Evolutionary conservation across 2,888 invertebrate species (phyloP).

Genomic region (Lasius platythorax): DNA sequence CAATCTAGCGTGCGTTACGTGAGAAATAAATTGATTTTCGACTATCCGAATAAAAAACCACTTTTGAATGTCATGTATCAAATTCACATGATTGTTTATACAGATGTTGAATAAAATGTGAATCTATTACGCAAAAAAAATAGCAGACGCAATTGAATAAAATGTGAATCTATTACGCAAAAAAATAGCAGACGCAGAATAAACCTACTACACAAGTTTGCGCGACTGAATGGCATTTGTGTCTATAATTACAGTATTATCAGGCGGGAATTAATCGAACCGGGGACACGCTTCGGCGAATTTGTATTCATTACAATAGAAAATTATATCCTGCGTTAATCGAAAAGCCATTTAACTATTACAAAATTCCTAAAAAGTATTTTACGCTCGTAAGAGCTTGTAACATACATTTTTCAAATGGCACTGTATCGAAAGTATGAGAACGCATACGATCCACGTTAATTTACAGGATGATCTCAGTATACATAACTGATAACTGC

Average conservation of each 20-base stretch:
- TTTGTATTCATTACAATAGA: slow-evolving; percentile 1
- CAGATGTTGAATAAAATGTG: background rate
- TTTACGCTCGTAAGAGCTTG: background rate
- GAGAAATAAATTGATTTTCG: slow-evolving; percentile 69
- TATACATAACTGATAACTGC: slow-evolving; percentile 56
- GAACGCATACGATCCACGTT: background rate
- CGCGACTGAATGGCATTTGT: slow-evolving; percentile 12
- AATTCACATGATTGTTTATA: slow-evolving; percentile 88
- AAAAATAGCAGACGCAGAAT: slow-evolving; percentile 61
- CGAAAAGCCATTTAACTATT: background rate
- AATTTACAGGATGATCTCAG: slow-evolving; percentile 53
- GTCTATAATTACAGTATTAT: background rate
- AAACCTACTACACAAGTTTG: slow-evolving; percentile 66
- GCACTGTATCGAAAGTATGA: background rate
- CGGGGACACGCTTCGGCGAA: slow-evolving; percentile 22
- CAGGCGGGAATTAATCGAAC: background rate
- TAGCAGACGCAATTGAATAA: slow-evolving; percentile 59
- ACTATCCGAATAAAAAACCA: slow-evolving; percentile 47
- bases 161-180: slow-evolving; percentile 76
- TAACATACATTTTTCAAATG: background rate
- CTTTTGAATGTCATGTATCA: slow-evolving; percentile 75
- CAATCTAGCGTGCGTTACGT: slow-evolving; percentile 66
- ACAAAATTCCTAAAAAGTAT: background rate
- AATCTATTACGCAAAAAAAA: slow-evolving; percentile 76
- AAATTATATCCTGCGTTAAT: slow-evolving; percentile 5